phyloP scores from a whole-genome alignment of 2,888 invertebrate species.

The Linnaemya tessellans region DNA sequence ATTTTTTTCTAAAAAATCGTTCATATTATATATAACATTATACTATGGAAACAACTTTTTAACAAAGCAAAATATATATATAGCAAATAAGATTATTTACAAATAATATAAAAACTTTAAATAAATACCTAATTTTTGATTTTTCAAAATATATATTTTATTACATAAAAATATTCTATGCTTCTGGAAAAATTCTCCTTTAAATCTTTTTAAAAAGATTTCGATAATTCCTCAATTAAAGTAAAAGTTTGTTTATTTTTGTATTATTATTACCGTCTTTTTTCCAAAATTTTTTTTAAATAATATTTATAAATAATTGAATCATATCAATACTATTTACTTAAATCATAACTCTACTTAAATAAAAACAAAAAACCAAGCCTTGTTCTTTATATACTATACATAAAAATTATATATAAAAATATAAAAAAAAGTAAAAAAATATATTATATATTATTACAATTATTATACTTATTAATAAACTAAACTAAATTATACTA shows the following conservation, averaged over 20 bases:
- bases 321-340: conserved; percentile 72
- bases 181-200: neutral
- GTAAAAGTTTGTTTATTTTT: neutral
- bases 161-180: neutral
- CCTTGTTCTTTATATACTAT: conserved; percentile 76
- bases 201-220: neutral
- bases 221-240: neutral
- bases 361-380: conserved; percentile 71
- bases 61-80: conserved; percentile 59
- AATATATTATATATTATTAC: conserved; percentile 75
- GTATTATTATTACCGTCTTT: neutral
- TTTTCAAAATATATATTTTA: neutral
- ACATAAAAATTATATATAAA: conserved; percentile 67
- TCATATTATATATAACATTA: conserved; percentile 41
- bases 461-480: conserved; percentile 75
- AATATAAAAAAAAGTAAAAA: conserved; percentile 72
- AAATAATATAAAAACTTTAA: conserved; percentile 23
- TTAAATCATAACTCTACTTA: conserved; percentile 65
- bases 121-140: neutral
- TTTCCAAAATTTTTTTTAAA: conserved; percentile 11
- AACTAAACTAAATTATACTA: conserved; percentile 73
- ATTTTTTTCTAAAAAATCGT: conserved; percentile 52
- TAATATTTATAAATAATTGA: conserved; percentile 58
- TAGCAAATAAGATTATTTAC: conserved; percentile 62
- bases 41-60: conserved; percentile 71